Evolutionary conservation across 2,888 invertebrate genomes (phyloP).

Genomic region (Didymodactylos carnosus): DNA sequence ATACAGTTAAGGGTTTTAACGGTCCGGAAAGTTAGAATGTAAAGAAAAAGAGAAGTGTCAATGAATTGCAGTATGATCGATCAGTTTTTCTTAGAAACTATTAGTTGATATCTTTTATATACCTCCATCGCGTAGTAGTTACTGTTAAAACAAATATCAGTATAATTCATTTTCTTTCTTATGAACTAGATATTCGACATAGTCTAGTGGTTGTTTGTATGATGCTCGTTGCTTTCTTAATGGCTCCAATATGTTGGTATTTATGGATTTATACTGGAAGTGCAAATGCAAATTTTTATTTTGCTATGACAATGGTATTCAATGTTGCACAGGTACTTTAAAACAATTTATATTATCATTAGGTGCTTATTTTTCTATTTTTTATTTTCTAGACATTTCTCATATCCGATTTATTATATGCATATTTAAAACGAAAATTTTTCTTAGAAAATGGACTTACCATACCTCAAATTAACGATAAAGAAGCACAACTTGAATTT

Average conservation of each 20-base stretch:
- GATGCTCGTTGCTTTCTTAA: slow-evolving; percentile 62
- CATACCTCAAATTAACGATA: background rate
- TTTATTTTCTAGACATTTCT: background rate
- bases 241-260: slow-evolving; percentile 88
- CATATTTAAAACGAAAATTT: slow-evolving; percentile 9
- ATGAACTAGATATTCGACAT: slow-evolving; percentile 52
- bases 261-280: slow-evolving; percentile 94
- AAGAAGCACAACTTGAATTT: background rate
- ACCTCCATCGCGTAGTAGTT: too few relatives aligned
- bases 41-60: too few relatives aligned
- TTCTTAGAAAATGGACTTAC: slow-evolving; percentile 1
- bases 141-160: slow-evolving; percentile 1
- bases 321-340: background rate
- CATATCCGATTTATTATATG: slow-evolving; percentile 6
- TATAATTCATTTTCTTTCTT: too few relatives aligned
- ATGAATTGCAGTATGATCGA: too few relatives aligned
- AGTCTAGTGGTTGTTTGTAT: slow-evolving; percentile 76
- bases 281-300: slow-evolving; percentile 98
- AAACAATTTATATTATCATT: background rate
- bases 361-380: background rate
- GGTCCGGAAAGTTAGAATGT: too few relatives aligned
- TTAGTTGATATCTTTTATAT: too few relatives aligned
- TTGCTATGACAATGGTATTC: slow-evolving; percentile 65
- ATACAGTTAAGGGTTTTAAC: too few relatives aligned
- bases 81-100: too few relatives aligned